phyloP scores from a whole-genome alignment of 2,888 invertebrate genomes.

The Agonum fuliginosum region DNA sequence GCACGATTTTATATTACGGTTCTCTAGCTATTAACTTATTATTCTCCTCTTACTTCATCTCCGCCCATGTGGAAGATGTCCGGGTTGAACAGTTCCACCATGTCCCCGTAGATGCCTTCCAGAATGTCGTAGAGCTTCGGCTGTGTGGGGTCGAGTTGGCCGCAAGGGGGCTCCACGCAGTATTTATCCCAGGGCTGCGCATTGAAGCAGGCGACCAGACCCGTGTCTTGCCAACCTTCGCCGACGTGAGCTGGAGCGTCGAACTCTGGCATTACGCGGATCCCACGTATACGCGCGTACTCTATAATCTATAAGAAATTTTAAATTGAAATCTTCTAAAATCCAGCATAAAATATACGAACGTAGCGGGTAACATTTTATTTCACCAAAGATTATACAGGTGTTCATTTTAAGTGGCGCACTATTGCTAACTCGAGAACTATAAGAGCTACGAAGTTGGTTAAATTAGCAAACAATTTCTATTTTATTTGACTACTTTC shows the following conservation, averaged over 20 bases:
- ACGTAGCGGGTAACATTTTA: too few species aligned
- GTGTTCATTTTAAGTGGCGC: too few species aligned
- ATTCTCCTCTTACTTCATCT: conserved; percentile 80
- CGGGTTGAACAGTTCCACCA: conserved; percentile 81
- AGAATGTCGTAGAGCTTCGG: conserved; percentile 81
- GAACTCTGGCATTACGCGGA: conserved; percentile 92
- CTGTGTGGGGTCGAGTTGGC: conserved; percentile 86
- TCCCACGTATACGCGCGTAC: conserved; percentile 84
- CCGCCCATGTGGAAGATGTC: conserved; percentile 94
- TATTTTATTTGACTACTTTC: too few species aligned
- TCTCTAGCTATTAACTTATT: too few species aligned
- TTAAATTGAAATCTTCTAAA: too few species aligned
- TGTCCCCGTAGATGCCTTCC: conserved; percentile 83
- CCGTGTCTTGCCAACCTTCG: conserved; percentile 87
- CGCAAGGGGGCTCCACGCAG: conserved; percentile 91
- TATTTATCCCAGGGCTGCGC: conserved; percentile 83
- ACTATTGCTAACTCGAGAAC: too few species aligned
- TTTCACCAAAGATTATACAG: too few species aligned
- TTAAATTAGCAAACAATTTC: too few species aligned
- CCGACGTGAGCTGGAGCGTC: conserved; percentile 94
- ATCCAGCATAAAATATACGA: too few species aligned
- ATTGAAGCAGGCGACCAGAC: conserved; percentile 81
- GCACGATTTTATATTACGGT: too few species aligned
- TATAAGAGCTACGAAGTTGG: too few species aligned
- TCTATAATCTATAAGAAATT: conserved; percentile 73